Conservation (phyloP, 2,113 vertebrate genomes). For the Oceanodroma tethys region DNA sequence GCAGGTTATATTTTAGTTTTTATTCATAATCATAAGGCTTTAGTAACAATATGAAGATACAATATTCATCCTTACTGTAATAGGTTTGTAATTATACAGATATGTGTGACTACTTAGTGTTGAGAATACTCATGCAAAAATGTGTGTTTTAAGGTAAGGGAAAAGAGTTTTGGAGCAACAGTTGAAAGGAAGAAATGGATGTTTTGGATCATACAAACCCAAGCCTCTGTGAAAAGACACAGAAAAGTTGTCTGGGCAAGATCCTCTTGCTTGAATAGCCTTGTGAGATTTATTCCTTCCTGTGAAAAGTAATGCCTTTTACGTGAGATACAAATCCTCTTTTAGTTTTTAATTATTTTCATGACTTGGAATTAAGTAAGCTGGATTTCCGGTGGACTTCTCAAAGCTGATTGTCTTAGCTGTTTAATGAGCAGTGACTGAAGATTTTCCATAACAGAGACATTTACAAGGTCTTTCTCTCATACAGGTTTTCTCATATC, state of each 20-base stretch:
- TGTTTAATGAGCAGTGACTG: neutral
- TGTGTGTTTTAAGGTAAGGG: neutral
- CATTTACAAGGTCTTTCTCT: neutral
- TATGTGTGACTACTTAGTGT: neutral
- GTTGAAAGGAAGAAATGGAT: neutral
- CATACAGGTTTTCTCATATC: neutral
- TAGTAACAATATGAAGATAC: neutral
- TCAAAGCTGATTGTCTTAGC: neutral
- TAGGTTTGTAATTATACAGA: neutral
- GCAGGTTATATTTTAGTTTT: neutral
- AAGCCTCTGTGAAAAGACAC: neutral
- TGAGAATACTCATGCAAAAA: neutral
- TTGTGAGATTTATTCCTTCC: neutral
- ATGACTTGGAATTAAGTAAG: neutral
- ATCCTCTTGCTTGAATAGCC: neutral
- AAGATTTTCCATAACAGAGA: neutral
- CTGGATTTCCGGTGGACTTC: neutral
- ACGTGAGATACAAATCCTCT: neutral
- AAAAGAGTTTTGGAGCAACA: neutral
- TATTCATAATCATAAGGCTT: neutral
- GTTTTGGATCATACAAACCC: neutral
- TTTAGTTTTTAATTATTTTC: constrained; percentile 7
- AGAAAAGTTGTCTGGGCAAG: neutral
- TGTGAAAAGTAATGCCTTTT: neutral
- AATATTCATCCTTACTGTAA: neutral